These are phyloP conservation scores for Lasioglossum zephyrum DNA, from an alignment of 2,888 invertebrate genomes.

Conservation along the genomic window DNA sequence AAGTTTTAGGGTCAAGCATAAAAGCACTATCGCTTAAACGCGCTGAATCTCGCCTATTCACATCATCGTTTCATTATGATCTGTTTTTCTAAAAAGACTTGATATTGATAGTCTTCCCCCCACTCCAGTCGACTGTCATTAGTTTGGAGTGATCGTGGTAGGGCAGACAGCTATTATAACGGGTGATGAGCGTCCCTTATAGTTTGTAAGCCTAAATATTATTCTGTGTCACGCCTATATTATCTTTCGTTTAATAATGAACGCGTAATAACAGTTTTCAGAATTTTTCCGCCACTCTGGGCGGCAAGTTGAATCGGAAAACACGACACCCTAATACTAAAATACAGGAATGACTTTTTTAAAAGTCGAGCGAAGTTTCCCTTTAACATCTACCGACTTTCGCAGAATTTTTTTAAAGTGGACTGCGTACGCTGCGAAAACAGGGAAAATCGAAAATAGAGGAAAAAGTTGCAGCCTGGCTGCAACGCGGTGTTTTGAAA, in stretches of 20 bases:
- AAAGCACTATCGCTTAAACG: not conserved
- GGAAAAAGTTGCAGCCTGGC: not conserved
- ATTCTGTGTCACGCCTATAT: not conserved
- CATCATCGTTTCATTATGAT: not conserved
- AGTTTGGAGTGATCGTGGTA: not conserved
- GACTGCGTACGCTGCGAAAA: not conserved
- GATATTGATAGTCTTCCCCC: not conserved
- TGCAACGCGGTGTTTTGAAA: not conserved
- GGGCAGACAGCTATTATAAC: not conserved
- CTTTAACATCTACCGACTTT: not conserved
- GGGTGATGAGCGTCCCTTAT: not conserved
- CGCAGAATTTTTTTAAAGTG: not conserved
- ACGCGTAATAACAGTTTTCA: not conserved
- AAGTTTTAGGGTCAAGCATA: not conserved
- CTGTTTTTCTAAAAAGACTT: not conserved
- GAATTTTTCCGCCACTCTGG: not conserved
- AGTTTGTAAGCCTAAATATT: not conserved
- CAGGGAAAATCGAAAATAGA: not conserved
- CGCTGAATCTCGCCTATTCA: not conserved
- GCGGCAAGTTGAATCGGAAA: not conserved
- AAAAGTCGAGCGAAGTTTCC: not conserved
- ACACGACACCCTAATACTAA: not conserved
- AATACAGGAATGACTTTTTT: not conserved
- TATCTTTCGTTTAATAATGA: not conserved
- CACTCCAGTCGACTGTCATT: not conserved